Evolutionary conservation across 2,797 vertebrate genomes (phyloP).

Genomic region (Antennarius maculatus): DNA sequence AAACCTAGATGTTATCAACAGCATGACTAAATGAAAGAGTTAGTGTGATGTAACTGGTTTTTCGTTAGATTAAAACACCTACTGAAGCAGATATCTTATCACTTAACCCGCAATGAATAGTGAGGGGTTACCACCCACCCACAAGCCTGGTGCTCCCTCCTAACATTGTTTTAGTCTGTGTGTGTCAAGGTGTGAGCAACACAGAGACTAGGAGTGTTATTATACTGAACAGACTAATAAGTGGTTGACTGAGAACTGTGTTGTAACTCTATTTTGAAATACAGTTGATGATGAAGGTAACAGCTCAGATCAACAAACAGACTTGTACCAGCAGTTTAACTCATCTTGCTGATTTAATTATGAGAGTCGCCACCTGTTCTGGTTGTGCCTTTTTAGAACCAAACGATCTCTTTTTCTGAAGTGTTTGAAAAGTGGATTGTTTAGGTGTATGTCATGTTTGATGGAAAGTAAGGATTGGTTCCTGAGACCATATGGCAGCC

Average conservation of each 20-base stretch:
- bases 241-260: conserved; percentile 40
- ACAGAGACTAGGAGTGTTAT: conserved; percentile 38
- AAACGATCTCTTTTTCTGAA: background rate
- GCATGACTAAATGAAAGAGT: background rate
- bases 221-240: conserved; percentile 52
- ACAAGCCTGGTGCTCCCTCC: conserved; percentile 29
- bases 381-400: background rate
- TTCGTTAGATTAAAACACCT: conserved; percentile 6
- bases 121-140: conserved; percentile 9
- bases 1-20: conserved; percentile 2
- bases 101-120: conserved; percentile 7
- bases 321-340: conserved; percentile 13
- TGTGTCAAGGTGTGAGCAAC: background rate
- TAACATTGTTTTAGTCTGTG: conserved; percentile 30
- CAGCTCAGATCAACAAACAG: conserved; percentile 58
- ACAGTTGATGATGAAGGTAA: conserved; percentile 43
- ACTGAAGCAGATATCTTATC: background rate
- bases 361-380: background rate
- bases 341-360: background rate
- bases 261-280: conserved; percentile 53
- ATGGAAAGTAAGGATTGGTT: conserved; percentile 25
- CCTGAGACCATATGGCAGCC: conserved; percentile 44
- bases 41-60: conserved; percentile 8
- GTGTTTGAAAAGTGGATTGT: conserved; percentile 13
- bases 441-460: conserved; percentile 18